Evolutionary conservation across 2,113 vertebrate genomes (phyloP).

Genomic region (Cyanocitta stelleri): DNA sequence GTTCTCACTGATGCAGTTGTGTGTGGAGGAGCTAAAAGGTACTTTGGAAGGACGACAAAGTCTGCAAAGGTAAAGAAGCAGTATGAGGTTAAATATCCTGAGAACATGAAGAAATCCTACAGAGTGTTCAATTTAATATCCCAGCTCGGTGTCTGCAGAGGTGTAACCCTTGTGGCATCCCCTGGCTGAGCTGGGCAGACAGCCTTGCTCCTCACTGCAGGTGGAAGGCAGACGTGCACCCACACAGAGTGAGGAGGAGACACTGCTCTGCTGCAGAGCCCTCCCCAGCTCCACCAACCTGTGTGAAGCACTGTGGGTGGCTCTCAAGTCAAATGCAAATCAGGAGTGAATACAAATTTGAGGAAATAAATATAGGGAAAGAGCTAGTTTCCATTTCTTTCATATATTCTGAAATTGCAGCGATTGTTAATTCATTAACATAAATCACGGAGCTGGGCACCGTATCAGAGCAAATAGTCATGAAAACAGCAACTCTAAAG

Average conservation of each 20-base stretch:
- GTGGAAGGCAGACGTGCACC: background rate
- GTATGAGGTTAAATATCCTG: background rate
- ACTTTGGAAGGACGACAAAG: background rate
- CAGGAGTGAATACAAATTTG: background rate
- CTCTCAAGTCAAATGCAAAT: background rate
- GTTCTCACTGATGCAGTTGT: background rate
- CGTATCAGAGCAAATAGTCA: background rate
- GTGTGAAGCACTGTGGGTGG: background rate
- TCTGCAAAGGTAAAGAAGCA: background rate
- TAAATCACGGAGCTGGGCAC: background rate
- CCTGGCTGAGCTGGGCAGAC: background rate
- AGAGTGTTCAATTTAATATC: background rate
- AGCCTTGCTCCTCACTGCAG: background rate
- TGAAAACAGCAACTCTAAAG: background rate
- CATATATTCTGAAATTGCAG: background rate
- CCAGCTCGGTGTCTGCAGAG: background rate
- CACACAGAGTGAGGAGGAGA: background rate
- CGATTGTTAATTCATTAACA: background rate
- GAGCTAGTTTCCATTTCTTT: background rate
- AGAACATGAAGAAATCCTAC: background rate
- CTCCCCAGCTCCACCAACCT: background rate
- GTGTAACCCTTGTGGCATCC: background rate
- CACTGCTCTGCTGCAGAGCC: background rate
- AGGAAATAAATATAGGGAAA: background rate
- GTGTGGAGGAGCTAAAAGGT: background rate